phyloP scores from a whole-genome alignment of 2,888 invertebrate species.

The Orchestes rusci region DNA sequence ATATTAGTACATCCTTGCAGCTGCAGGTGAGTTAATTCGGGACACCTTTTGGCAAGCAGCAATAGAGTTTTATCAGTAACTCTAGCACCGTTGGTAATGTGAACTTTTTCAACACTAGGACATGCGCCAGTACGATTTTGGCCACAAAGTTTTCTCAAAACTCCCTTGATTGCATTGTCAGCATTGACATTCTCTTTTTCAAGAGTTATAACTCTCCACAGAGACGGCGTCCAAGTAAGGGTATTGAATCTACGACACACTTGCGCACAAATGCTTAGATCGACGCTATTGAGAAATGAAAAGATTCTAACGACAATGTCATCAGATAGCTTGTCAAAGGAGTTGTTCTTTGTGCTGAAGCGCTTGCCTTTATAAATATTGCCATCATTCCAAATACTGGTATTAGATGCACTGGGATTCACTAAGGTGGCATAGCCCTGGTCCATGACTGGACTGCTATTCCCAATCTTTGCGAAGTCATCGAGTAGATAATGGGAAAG shows the following conservation, averaged over 20 bases:
- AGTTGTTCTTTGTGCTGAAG: slow-evolving; percentile 40
- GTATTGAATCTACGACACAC: slow-evolving; percentile 71
- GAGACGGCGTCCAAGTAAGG: slow-evolving; percentile 67
- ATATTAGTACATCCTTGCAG: slow-evolving; percentile 67
- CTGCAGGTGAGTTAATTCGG: slow-evolving; percentile 74
- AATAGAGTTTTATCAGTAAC: slow-evolving; percentile 73
- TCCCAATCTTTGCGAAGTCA: slow-evolving; percentile 43
- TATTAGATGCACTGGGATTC: slow-evolving; percentile 48
- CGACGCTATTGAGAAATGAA: slow-evolving; percentile 61
- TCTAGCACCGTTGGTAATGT: slow-evolving; percentile 60
- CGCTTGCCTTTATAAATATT: slow-evolving; percentile 38
- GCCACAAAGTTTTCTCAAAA: slow-evolving; percentile 58
- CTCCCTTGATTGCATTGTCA: slow-evolving; percentile 58
- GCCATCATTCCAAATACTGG: slow-evolving; percentile 41
- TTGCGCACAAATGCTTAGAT: slow-evolving; percentile 65
- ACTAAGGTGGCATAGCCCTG: slow-evolving; percentile 78
- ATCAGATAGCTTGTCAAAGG: slow-evolving; percentile 59
- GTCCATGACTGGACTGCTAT: slow-evolving; percentile 63
- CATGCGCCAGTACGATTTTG: slow-evolving; percentile 61
- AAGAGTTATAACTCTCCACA: slow-evolving; percentile 65
- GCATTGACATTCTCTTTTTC: slow-evolving; percentile 55
- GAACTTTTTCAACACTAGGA: slow-evolving; percentile 58
- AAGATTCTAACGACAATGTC: slow-evolving; percentile 63
- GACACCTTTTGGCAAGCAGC: slow-evolving; percentile 69
- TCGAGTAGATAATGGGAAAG: slow-evolving; percentile 40